Evolutionary conservation across 2,113 vertebrate genomes (phyloP).

Genomic region (Tenebrosternarchus preto): DNA sequence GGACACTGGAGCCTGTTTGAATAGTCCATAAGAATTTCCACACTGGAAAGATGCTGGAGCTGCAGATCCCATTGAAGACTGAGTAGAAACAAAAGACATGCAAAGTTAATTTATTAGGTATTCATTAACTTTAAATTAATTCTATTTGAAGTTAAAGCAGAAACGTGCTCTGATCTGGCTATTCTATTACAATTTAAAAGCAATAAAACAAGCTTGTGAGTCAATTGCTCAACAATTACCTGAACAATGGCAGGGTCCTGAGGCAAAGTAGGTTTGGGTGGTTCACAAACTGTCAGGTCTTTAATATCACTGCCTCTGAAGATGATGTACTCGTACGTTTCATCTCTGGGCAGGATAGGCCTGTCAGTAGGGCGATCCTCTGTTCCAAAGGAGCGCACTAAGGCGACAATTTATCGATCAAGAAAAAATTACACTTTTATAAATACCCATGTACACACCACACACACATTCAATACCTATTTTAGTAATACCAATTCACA

Average conservation of each 20-base stretch:
- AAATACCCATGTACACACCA: no score
- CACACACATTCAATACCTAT: no score
- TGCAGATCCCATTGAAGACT: constrained; percentile 90
- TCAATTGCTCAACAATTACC: constrained; percentile 63
- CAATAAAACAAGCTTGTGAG: not conserved
- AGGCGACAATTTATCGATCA: not conserved
- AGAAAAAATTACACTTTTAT: not conserved
- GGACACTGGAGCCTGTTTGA: constrained; percentile 85
- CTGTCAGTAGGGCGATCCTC: constrained; percentile 94
- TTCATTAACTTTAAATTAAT: no score
- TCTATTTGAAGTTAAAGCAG: no score
- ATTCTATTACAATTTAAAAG: not conserved
- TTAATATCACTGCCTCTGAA: constrained; percentile 98
- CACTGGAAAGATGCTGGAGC: constrained; percentile 84
- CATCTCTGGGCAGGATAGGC: constrained; percentile 92
- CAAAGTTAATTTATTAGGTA: not conserved
- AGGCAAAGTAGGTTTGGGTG: constrained; percentile 89
- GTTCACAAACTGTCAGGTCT: constrained; percentile 96
- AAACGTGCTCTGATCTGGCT: not conserved
- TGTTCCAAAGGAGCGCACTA: constrained; percentile 94
- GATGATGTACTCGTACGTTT: constrained; percentile 97
- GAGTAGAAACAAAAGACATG: constrained; percentile 13
- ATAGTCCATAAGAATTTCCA: constrained; percentile 85
- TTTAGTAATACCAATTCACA: no score
- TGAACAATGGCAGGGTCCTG: constrained; percentile 98